Base-by-base conservation (phyloP, 2,888 invertebrate species). In the Entomobrya multifasciata region DNA sequence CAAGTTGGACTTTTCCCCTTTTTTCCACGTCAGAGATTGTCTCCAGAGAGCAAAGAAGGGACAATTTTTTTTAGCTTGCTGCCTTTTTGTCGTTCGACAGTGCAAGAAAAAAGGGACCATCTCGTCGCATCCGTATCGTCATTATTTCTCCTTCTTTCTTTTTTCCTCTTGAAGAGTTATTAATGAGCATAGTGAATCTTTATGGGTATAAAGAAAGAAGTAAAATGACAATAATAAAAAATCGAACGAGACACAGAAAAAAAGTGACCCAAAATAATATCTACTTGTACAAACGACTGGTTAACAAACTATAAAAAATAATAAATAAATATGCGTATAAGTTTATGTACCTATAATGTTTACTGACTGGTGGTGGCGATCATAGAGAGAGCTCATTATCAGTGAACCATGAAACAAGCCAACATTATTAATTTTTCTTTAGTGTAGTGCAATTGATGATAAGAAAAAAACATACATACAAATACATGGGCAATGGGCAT, bases 331-430 rank as follows among this genome's bases (percentile, higher is more conserved):
- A 60, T 27, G 27, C 62, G 4, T 30, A n/a, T 20, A 41, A 10
- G 65, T 25, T 13, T 27, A 72, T 70, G 49, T 27, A 22, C 62
- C 62, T n/a, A 36, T n/a, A n/a, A n/a, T n/a, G n/a, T n/a, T n/a
- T n/a, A n/a, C n/a, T 57, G n/a, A 62, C 65, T 65, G 41, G 41
- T 65, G 41, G 17, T 41, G 20, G 65, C 1, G 49, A 72, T 72
- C 47, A 72, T 27, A 72, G 49, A 47, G 25, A 36, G 44, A 62
- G 77, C 84, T 84, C 84, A 84, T 84, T 84, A 84, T 84, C 84
- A 84, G 76, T 77, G 84, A 84, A 67, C 77, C 67, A 55, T 55
- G 77, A 84, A 84, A 84, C 84, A 84, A 84, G 84, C 67, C 22
- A 84, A 77, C 84, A 70, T 84, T 84, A 84, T 77, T 84, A 77